These are phyloP conservation scores for Ceramica pisi DNA, from an alignment of 2,888 invertebrate genomes.

Conservation along the genomic window DNA sequence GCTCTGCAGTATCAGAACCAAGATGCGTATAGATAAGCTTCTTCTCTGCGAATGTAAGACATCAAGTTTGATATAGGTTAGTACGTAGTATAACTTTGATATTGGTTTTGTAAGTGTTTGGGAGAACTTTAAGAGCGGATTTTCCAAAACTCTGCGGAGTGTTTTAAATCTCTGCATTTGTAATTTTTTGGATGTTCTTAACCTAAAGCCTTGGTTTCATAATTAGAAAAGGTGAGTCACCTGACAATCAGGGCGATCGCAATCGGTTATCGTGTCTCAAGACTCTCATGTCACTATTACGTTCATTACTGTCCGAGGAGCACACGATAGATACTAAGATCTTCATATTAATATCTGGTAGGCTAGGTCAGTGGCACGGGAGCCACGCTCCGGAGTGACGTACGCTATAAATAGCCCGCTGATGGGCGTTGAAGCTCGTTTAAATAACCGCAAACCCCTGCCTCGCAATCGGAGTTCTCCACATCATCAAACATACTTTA, in stretches of 20 bases:
- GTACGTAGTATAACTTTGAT: neutral
- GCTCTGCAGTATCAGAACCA: slow-evolving; percentile 12
- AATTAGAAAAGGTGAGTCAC: slow-evolving; percentile 49
- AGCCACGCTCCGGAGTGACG: slow-evolving; percentile 65
- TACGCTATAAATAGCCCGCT: slow-evolving; percentile 76
- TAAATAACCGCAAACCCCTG: slow-evolving; percentile 76
- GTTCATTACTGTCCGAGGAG: slow-evolving; percentile 37
- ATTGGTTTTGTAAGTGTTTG: neutral
- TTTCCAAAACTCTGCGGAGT: neutral
- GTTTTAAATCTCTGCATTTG: neutral
- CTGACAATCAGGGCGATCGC: slow-evolving; percentile 24
- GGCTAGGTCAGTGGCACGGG: slow-evolving; percentile 83
- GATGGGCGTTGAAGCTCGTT: slow-evolving; percentile 68
- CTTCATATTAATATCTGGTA: slow-evolving; percentile 71
- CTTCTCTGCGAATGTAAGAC: neutral
- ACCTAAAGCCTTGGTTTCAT: slow-evolving; percentile 28
- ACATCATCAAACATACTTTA: slow-evolving; percentile 46
- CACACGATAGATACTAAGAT: slow-evolving; percentile 47
- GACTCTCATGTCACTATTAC: slow-evolving; percentile 30
- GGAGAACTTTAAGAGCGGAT: neutral
- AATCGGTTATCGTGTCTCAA: slow-evolving; percentile 34
- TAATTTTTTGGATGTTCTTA: slow-evolving; percentile 13
- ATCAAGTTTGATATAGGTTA: neutral
- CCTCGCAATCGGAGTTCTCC: slow-evolving; percentile 62
- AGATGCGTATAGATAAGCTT: neutral